Base-by-base conservation (phyloP, 2,888 invertebrate genomes). In the Sthenelais limicola region DNA sequence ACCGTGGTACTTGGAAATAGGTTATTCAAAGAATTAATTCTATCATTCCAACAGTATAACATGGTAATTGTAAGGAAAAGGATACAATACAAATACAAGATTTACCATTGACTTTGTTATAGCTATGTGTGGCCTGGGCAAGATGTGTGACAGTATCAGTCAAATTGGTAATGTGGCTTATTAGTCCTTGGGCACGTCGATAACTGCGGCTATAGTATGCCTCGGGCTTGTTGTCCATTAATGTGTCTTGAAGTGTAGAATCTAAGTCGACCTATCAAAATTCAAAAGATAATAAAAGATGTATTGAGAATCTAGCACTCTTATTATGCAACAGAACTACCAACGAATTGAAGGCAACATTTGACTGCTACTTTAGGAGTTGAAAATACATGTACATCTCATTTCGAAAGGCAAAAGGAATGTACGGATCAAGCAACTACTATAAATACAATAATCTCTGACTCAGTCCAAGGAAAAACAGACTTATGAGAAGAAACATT, bases 191-290 rank as follows among this genome's bases (percentile, higher is more conserved):
- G 9, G 77, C 79, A 35, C 82, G 74, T 21, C 74, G 68, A 72
- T 83, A 84, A 68, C 78, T 80, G 28, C 77, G 75, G 21, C 76
- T 73, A 71, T 82, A 83, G 70, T 77, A 82, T 21, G 80, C 78
- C 0, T 77, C 62, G 4, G 58, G 71, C 32, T 75, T 76, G 15
- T 48, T 69, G 38, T 74, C 76, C n/a, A 78, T 76, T 35, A 78
- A 76, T 38, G 62, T 71, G 54, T 83, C 83, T 58, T 77, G 54
- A 72, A 81, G 66, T 32, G 79, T 79, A 7, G 71, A 74, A 73
- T 82, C 82, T 28, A 81, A 71, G 74, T 82, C 81, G 70, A 82
- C 77, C 83, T 83, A 71, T 3, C 75, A 49, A 32, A 28, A 71
- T 49, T 48, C n/a, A 47, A 47, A 49, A n/a, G n/a, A n/a, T n/a